phyloP scores from a whole-genome alignment of 2,888 invertebrate species.

The Lepidonotus clava region DNA sequence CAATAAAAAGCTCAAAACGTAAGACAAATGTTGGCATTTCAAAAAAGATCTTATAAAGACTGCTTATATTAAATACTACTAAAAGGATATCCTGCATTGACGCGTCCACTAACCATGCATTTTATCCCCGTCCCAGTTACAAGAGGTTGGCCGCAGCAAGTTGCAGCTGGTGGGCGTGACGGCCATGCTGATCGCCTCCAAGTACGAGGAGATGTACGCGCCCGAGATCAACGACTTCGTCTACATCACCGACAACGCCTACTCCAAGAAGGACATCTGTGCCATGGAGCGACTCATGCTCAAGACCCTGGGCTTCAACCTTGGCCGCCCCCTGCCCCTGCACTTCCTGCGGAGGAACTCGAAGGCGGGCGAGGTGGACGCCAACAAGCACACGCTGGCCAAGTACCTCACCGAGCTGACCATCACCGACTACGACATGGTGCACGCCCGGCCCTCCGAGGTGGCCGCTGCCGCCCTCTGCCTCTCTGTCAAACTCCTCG shows the following conservation, averaged over 20 bases:
- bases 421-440: slow-evolving; percentile 89
- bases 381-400: slow-evolving; percentile 88
- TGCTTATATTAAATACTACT: no score
- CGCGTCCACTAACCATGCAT: not conserved
- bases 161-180: slow-evolving; percentile 94
- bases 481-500: slow-evolving; percentile 84
- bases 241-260: slow-evolving; percentile 93
- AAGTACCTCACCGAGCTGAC: slow-evolving; percentile 95
- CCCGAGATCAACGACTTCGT: slow-evolving; percentile 94
- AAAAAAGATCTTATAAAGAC: no score
- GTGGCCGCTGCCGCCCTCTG: slow-evolving; percentile 91
- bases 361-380: slow-evolving; percentile 82
- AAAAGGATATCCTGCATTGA: no score
- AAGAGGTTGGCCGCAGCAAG: slow-evolving; percentile 85
- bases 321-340: slow-evolving; percentile 92
- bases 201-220: slow-evolving; percentile 96
- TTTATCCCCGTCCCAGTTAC: slow-evolving; percentile 65
- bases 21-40: no score
- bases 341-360: slow-evolving; percentile 90
- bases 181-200: slow-evolving; percentile 93
- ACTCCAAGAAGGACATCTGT: slow-evolving; percentile 88
- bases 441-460: slow-evolving; percentile 89
- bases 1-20: no score
- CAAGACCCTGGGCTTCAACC: slow-evolving; percentile 87
- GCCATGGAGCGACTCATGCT: slow-evolving; percentile 91